A percentile compares a stretch with the other conserved stretches of the same genome.
phyloP scores from a whole-genome alignment of 2,888 invertebrate genomes.

The Ptycholaimellus sp. region DNA sequence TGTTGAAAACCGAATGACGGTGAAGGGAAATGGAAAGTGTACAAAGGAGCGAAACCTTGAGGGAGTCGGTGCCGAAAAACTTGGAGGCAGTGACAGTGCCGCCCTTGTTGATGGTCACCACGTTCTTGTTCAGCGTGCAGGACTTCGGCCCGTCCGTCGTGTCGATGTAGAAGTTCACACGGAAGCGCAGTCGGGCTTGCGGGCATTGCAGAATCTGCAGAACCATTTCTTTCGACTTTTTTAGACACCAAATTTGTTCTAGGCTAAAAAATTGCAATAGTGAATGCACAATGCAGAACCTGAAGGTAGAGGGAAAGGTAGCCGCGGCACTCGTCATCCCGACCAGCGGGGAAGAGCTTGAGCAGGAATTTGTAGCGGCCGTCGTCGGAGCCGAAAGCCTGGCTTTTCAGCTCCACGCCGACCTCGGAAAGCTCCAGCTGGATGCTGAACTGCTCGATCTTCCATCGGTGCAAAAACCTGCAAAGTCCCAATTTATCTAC shows the following conservation, averaged over 20 bases:
- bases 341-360: conserved; percentile 14
- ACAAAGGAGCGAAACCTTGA: too few species aligned
- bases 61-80: conserved; percentile 12
- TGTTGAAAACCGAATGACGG: too few species aligned
- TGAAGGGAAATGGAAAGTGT: too few species aligned
- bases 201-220: conserved; percentile 10
- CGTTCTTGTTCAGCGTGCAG: conserved; percentile 15
- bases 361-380: conserved; percentile 11
- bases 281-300: conserved; percentile 9
- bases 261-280: neutral
- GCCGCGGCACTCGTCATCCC: conserved; percentile 15
- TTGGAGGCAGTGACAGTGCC: conserved; percentile 17
- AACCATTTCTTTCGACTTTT: too few species aligned
- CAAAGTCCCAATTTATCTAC: too few species aligned
- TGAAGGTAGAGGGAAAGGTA: conserved; percentile 13
- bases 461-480: conserved; percentile 4
- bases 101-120: conserved; percentile 15
- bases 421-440: conserved; percentile 9
- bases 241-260: neutral
- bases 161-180: conserved; percentile 14
- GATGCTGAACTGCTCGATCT: conserved; percentile 10
- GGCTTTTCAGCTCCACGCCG: conserved; percentile 9
- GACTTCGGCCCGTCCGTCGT: conserved; percentile 13
- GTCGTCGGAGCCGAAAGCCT: conserved; percentile 11
- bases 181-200: conserved; percentile 11